Evolutionary conservation across 2,113 vertebrate species (phyloP), one percentile per base, ranked within the genome.

Genomic region (Rostratula benghalensis): DNA sequence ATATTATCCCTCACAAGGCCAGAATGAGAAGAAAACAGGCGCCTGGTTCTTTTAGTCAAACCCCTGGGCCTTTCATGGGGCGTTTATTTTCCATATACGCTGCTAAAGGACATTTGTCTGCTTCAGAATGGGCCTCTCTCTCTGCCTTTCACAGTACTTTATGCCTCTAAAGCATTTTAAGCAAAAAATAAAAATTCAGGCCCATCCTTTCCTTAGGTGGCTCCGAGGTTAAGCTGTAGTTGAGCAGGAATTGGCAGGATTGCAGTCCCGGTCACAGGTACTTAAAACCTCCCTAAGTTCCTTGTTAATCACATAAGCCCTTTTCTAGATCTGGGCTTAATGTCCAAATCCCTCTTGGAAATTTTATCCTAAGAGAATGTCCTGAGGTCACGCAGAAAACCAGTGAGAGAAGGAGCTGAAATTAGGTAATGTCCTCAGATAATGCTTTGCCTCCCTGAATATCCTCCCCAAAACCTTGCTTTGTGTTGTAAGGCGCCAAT

Each of bases 241-340:
- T 95, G 81, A 97, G 91, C 93, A 95, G 75, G 78, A 93, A 76
- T 86, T 95, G 91, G 93, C 89, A 96, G 82, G 84, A 93, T 91
- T 86, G 88, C 67, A 48, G 31, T 54, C 70, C 54, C 7, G 11
- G 93, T 93, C 93, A 91, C 64, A 83, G 82, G 91, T 91, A 95
- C 93, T 96, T 93, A 96, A 95, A 94, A 93, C 82, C 93, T 90
- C 63, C 67, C 87, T 95, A 95, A 95, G 67, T 96, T 95, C 93
- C 90, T 50, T 93, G 96, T 95, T 97, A 96, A 97, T 96, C 94
- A 85, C 89, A 87, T 97, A 96, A 97, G 77, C 93, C 33, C 27
- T 94, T 95, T 96, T 83, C 78, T 94, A 94, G 78, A 95, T 93
- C 91, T 88, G 61, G 89, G 91, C 81, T 95, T 96, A 91, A 87